These are phyloP conservation scores for Porites cylindrica DNA, from an alignment of 92 coral and sea anemone species.

Conservation along the genomic window DNA sequence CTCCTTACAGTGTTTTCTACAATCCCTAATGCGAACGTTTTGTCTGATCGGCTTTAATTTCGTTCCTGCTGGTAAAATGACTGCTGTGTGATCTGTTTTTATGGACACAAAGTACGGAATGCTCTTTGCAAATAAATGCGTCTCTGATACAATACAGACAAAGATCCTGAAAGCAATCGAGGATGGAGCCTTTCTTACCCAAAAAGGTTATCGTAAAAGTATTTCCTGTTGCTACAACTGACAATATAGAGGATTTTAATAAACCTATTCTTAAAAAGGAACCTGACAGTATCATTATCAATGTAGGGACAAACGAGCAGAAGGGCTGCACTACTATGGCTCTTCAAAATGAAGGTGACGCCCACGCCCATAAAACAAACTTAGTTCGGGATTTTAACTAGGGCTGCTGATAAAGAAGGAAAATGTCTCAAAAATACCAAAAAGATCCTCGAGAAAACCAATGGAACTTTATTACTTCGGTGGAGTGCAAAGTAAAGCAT, in stretches of 20 bases:
- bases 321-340: conserved; percentile 22
- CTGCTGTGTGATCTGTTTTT: too few relatives aligned
- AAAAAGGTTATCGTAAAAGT: conserved; percentile 22
- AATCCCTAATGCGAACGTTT: too few relatives aligned
- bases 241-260: conserved; percentile 23
- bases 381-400: not conserved
- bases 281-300: conserved; percentile 20
- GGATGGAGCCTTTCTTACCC: conserved; percentile 37
- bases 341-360: conserved; percentile 41
- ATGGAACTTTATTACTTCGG: conserved; percentile 41
- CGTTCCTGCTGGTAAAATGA: too few relatives aligned
- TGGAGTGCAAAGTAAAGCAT: too few relatives aligned
- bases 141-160: too few relatives aligned
- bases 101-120: too few relatives aligned
- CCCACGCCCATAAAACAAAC: conserved; percentile 45
- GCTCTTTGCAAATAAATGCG: too few relatives aligned
- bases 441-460: conserved; percentile 48
- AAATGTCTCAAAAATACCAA: conserved; percentile 36
- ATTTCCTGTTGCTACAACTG: conserved; percentile 20
- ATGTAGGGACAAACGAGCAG: conserved; percentile 24
- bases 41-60: too few relatives aligned
- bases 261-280: conserved; percentile 15
- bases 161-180: conserved; percentile 4
- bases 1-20: too few relatives aligned
- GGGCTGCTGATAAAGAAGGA: conserved; percentile 22